Conservation (phyloP, 1,140 invertebrate species). For the Trichomalopsis sarcophagae region DNA sequence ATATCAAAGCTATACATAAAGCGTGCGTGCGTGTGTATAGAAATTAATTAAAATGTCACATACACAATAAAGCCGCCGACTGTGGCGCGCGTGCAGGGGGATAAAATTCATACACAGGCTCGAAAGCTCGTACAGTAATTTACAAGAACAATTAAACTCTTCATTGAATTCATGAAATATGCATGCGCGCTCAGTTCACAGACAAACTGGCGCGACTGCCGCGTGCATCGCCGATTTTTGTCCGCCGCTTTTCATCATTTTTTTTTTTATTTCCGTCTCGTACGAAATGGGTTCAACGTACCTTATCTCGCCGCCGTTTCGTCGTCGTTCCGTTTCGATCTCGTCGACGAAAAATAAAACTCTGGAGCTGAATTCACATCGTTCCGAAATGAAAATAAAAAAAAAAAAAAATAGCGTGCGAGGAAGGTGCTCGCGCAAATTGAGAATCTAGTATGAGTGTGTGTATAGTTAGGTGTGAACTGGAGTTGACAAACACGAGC, state of each 20-base stretch:
- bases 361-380: neutral
- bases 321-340: neutral
- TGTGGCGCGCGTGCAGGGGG: neutral
- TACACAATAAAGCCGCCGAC: constrained; percentile 33
- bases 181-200: constrained; percentile 1
- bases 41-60: constrained; percentile 51
- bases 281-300: constrained; percentile 2
- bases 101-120: constrained; percentile 34
- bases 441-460: neutral
- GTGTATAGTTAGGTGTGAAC: neutral
- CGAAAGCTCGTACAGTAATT: constrained; percentile 40
- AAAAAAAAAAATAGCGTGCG: too few relatives aligned
- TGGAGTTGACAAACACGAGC: neutral
- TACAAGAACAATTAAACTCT: constrained; percentile 52
- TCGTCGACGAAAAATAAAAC: neutral
- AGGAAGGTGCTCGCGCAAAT: neutral
- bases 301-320: constrained; percentile 15
- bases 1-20: constrained; percentile 35
- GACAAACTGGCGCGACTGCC: constrained; percentile 1
- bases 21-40: neutral
- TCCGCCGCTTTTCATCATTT: neutral
- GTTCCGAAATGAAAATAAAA: neutral
- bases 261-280: neutral
- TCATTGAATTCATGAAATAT: constrained; percentile 51
- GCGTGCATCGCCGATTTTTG: neutral